Evolutionary conservation across 2,888 invertebrate genomes (phyloP).

Genomic region (Vesta saturnalis): DNA sequence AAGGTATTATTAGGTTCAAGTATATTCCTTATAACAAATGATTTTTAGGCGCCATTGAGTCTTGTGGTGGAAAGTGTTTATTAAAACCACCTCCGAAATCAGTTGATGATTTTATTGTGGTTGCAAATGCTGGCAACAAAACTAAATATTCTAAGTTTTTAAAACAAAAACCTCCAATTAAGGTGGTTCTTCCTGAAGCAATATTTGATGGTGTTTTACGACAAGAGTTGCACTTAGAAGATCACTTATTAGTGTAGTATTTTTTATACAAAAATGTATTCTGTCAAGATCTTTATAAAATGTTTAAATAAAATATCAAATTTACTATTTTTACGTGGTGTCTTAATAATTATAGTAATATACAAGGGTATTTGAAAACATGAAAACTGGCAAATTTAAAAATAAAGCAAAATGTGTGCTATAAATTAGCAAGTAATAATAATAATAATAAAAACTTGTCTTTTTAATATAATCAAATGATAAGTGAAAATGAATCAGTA

Average conservation of each 20-base stretch:
- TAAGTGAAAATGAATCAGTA: too few relatives aligned
- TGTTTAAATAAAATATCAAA: not conserved
- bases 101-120: slow-evolving; percentile 50
- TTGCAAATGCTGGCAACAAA: slow-evolving; percentile 53
- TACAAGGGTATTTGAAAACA: too few relatives aligned
- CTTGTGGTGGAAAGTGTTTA: slow-evolving; percentile 58
- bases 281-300: not conserved
- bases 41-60: slow-evolving; percentile 55
- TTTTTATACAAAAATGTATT: not conserved
- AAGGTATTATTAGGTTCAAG: slow-evolving; percentile 47
- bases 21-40: not conserved
- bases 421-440: too few relatives aligned
- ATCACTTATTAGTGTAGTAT: slow-evolving; percentile 22
- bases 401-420: too few relatives aligned
- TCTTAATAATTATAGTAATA: not conserved
- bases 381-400: too few relatives aligned
- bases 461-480: too few relatives aligned
- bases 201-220: slow-evolving; percentile 59
- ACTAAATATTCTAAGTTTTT: slow-evolving; percentile 53
- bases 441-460: too few relatives aligned
- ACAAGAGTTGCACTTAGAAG: slow-evolving; percentile 48
- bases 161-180: slow-evolving; percentile 51
- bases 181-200: slow-evolving; percentile 56
- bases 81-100: slow-evolving; percentile 48
- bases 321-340: too few relatives aligned